Percentiles rank a stretch among this genome's conserved stretches.
These are phyloP conservation scores for Onychostoma macrolepis DNA, from an alignment of 2,113 vertebrate species.

Conservation along the genomic window DNA sequence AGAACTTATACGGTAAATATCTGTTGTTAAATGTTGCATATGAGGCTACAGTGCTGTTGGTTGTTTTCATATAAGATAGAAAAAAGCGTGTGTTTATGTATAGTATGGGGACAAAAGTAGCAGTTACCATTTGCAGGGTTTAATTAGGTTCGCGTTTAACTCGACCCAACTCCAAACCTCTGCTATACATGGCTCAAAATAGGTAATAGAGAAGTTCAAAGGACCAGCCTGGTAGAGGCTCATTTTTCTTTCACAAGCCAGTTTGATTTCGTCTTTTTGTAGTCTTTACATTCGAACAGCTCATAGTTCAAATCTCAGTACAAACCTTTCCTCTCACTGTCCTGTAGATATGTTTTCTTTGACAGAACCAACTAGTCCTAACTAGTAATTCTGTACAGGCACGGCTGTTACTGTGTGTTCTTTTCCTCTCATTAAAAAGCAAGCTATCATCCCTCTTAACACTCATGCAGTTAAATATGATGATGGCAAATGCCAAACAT, in stretches of 20 bases:
- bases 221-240: background rate
- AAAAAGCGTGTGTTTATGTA: constrained; percentile 5
- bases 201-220: background rate
- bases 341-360: background rate
- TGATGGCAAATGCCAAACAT: constrained; percentile 13
- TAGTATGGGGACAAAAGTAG: background rate
- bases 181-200: background rate
- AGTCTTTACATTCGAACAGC: background rate
- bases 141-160: background rate
- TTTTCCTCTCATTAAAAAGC: background rate
- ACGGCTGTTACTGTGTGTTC: background rate
- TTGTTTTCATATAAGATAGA: background rate
- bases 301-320: background rate
- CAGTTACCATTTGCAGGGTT: background rate
- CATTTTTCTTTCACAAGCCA: background rate
- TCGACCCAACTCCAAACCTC: background rate
- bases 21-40: background rate
- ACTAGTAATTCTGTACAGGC: background rate
- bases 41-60: background rate
- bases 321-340: background rate
- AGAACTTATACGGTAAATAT: background rate
- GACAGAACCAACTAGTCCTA: background rate
- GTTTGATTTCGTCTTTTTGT: background rate
- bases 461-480: background rate
- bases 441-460: constrained; percentile 1